Conservation (phyloP, 2,888 invertebrate species). For the Noctua comes region DNA sequence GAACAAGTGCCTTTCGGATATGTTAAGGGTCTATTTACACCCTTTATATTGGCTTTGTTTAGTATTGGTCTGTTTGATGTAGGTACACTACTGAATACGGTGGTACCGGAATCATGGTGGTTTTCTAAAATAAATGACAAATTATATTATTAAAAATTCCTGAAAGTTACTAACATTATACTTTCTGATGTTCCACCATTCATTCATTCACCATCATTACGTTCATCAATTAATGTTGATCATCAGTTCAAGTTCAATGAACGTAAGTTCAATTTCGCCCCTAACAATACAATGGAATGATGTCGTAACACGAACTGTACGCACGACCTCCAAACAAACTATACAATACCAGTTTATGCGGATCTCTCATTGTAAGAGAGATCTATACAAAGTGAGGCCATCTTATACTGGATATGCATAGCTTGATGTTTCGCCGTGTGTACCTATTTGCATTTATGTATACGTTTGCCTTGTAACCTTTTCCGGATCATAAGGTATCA, state of each 20-base stretch:
- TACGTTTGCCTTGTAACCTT: neutral
- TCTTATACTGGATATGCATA: too few relatives aligned
- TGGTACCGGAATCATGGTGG: too few relatives aligned
- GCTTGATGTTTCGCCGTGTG: too few relatives aligned
- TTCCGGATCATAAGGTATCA: neutral
- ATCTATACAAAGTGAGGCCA: too few relatives aligned
- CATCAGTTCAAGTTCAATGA: neutral
- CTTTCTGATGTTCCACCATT: neutral
- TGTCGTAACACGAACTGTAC: neutral
- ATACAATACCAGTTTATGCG: too few relatives aligned
- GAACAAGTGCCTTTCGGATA: too few relatives aligned
- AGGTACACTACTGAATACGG: neutral
- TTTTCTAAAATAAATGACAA: too few relatives aligned
- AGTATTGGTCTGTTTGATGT: neutral
- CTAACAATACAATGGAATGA: neutral
- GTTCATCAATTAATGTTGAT: neutral
- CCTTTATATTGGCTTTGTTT: neutral
- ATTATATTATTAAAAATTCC: too few relatives aligned
- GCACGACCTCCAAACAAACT: too few relatives aligned
- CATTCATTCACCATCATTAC: neutral
- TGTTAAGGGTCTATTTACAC: too few relatives aligned
- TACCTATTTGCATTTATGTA: neutral
- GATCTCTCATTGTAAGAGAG: too few relatives aligned
- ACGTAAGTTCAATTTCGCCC: neutral
- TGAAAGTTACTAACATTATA: too few relatives aligned